A percentile compares a stretch with the other conserved stretches of the same genome.
phyloP scores from a whole-genome alignment of 2,797 vertebrate genomes.

The Poecilia wingei region DNA sequence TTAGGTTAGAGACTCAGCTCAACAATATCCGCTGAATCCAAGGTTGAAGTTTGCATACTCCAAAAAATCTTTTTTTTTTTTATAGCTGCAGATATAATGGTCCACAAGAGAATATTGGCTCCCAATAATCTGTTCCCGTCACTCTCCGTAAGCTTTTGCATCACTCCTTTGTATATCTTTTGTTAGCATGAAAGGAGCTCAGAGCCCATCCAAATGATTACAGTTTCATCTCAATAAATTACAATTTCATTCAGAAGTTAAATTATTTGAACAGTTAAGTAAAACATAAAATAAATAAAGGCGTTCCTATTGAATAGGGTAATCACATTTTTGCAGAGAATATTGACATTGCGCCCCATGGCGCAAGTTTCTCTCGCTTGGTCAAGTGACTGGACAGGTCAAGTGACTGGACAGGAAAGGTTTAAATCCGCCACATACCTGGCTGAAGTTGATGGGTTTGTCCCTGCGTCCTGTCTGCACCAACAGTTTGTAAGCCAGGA shows the following conservation, averaged over 20 bases:
- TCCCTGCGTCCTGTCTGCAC: conserved; percentile 94
- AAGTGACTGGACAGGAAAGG: not conserved
- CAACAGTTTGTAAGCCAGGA: conserved; percentile 95
- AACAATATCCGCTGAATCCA: not conserved
- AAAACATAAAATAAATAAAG: too few relatives aligned
- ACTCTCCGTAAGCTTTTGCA: not conserved
- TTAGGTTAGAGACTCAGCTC: conserved; percentile 2
- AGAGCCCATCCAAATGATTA: not conserved
- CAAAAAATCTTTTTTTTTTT: not conserved
- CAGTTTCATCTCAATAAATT: too few relatives aligned
- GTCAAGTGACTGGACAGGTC: not conserved
- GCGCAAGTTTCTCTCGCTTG: not conserved
- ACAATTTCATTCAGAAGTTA: too few relatives aligned
- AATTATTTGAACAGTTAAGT: not conserved
- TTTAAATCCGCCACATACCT: conserved; percentile 76
- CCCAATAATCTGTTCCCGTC: not conserved
- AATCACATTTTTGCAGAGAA: not conserved
- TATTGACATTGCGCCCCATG: not conserved
- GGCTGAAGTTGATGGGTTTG: conserved; percentile 91
- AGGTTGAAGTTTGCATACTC: not conserved
- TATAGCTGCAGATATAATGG: not conserved
- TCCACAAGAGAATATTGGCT: not conserved
- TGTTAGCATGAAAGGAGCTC: not conserved
- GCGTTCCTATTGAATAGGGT: too few relatives aligned
- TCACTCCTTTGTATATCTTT: not conserved